Conservation (phyloP, 2,113 vertebrate genomes). For the Scolopax mira region DNA sequence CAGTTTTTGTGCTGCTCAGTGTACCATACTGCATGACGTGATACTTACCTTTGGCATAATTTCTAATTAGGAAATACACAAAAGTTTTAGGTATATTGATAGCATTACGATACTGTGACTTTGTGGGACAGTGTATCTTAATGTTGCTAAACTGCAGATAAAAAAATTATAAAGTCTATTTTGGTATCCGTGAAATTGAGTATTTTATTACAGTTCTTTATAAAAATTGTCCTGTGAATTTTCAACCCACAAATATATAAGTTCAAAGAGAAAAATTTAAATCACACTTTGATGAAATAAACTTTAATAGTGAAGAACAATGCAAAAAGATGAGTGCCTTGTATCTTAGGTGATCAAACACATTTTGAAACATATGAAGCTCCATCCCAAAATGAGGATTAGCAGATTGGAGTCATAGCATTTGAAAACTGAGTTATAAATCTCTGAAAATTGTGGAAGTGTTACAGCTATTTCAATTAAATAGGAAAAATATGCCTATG, state of each 20-base stretch:
- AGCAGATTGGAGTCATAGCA: neutral
- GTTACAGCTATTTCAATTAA: neutral
- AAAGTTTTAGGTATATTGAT: slow-evolving; percentile 19
- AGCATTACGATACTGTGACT: neutral
- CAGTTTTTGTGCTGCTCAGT: neutral
- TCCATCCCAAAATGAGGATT: neutral
- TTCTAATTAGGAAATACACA: slow-evolving; percentile 33
- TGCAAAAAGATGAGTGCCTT: neutral
- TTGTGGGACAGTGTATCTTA: slow-evolving; percentile 14
- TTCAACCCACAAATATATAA: neutral
- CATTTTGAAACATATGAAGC: neutral
- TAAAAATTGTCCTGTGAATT: neutral
- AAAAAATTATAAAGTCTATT: neutral
- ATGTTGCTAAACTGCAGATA: slow-evolving; percentile 19
- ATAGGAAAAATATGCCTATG: neutral
- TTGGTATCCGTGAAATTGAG: slow-evolving; percentile 13
- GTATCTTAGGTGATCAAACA: neutral
- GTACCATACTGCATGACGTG: neutral
- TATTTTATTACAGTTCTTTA: slow-evolving; percentile 16
- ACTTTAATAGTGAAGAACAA: neutral
- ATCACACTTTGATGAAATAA: neutral
- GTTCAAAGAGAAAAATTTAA: neutral
- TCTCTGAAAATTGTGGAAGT: neutral
- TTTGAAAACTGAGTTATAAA: slow-evolving; percentile 19
- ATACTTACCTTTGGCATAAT: neutral